Conservation (phyloP, 2,888 invertebrate genomes). For the Drosophila neotestacea region DNA sequence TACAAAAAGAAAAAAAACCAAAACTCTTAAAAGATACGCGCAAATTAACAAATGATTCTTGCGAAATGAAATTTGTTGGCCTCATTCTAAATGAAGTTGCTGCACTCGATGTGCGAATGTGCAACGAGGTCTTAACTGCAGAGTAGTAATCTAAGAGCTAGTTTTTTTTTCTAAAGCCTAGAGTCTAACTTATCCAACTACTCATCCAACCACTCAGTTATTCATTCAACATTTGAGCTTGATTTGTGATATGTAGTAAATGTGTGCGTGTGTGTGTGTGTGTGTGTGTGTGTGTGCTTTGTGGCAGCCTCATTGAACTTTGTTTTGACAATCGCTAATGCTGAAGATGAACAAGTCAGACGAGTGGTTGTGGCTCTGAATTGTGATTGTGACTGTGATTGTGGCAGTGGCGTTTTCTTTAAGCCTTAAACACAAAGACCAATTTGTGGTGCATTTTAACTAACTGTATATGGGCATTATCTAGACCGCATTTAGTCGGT, state of each 20-base stretch:
- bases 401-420: constrained; percentile 8
- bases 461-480: constrained; percentile 64
- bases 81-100: constrained; percentile 52
- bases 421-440: constrained; percentile 3
- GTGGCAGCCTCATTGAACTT: constrained; percentile 67
- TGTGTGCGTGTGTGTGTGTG: constrained; percentile 13
- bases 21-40: constrained; percentile 21
- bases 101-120: constrained; percentile 62
- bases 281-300: constrained; percentile 20
- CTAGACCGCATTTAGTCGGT: constrained; percentile 73
- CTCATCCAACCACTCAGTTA: constrained; percentile 43
- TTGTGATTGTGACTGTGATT: background rate
- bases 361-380: constrained; percentile 18
- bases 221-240: constrained; percentile 17
- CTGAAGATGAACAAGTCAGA: constrained; percentile 43
- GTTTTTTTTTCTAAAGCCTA: constrained; percentile 13
- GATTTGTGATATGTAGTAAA: constrained; percentile 5
- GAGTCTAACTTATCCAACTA: constrained; percentile 34
- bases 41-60: constrained; percentile 58
- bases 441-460: constrained; percentile 42
- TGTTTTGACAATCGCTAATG: constrained; percentile 62
- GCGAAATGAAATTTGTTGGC: constrained; percentile 52
- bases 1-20: constrained; percentile 7
- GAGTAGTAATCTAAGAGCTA: constrained; percentile 14
- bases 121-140: constrained; percentile 36